phyloP scores from a whole-genome alignment of 2,888 invertebrate genomes.

The Dastarcus helophoroides region DNA sequence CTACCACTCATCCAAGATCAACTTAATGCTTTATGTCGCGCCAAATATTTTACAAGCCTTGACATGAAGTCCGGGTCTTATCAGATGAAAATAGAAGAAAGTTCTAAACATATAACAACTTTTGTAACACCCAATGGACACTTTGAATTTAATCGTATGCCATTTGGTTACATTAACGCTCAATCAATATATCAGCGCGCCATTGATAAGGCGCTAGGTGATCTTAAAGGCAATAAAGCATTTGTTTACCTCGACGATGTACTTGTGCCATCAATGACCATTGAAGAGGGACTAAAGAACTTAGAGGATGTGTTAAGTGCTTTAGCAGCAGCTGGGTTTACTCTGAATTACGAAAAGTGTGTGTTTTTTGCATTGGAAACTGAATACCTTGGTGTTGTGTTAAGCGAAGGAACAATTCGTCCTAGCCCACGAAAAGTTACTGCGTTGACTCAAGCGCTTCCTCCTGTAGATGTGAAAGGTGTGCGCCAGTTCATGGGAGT shows the following conservation, averaged over 20 bases:
- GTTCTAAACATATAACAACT: conserved; percentile 21
- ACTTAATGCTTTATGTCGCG: conserved; percentile 16
- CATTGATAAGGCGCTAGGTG: conserved; percentile 24
- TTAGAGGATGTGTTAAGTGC: conserved; percentile 2
- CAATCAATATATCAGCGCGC: conserved; percentile 26
- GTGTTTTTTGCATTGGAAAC: too few species aligned
- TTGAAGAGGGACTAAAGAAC: conserved; percentile 14
- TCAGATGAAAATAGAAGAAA: conserved; percentile 21
- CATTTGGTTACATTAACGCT: conserved; percentile 26
- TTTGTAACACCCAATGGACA: conserved; percentile 24
- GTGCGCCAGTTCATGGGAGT: too few species aligned
- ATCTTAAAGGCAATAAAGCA: conserved; percentile 19
- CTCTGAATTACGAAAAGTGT: too few species aligned
- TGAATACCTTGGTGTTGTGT: too few species aligned
- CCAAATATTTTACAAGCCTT: conserved; percentile 20
- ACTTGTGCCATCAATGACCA: conserved; percentile 19
- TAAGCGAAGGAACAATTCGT: too few species aligned
- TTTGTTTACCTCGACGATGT: conserved; percentile 25
- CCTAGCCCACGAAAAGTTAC: too few species aligned
- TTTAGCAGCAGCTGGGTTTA: too few species aligned
- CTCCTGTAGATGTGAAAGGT: too few species aligned
- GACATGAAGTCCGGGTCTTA: conserved; percentile 24
- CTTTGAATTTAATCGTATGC: conserved; percentile 23
- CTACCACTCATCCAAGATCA: conserved; percentile 25
- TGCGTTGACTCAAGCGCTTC: too few species aligned